phyloP scores from a whole-genome alignment of 2,113 vertebrate species.

The Forbesichthys papilliferus region DNA sequence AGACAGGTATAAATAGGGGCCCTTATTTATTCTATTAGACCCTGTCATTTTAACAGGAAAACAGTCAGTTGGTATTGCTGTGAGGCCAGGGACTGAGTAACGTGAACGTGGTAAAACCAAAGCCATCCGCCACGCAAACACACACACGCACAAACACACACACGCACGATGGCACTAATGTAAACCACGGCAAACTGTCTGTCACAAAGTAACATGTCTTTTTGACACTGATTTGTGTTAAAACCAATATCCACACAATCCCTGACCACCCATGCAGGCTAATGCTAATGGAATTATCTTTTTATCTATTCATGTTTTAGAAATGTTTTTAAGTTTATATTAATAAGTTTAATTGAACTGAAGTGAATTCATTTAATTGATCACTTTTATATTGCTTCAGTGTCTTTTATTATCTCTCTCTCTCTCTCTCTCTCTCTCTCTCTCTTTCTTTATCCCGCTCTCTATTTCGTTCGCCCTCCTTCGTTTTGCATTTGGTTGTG shows the following conservation, averaged over 20 bases:
- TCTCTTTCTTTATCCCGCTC: not conserved
- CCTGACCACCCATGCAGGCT: no score
- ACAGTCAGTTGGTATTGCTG: slow-evolving; percentile 31
- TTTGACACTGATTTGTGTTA: no score
- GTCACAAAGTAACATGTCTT: not conserved
- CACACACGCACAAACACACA: not conserved
- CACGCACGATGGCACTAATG: not conserved
- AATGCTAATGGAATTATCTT: no score
- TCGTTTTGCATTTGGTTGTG: no score
- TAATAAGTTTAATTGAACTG: no score
- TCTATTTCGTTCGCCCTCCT: not conserved
- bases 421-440: not conserved
- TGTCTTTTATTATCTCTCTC: no score
- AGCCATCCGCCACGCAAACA: slow-evolving; percentile 1
- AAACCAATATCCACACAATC: no score
- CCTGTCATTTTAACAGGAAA: slow-evolving; percentile 51
- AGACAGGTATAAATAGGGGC: slow-evolving; percentile 57
- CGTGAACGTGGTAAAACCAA: slow-evolving; percentile 7
- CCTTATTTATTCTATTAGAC: slow-evolving; percentile 65
- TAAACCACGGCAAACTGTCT: slow-evolving; percentile 30
- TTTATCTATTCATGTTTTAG: no score
- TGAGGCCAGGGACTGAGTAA: slow-evolving; percentile 15
- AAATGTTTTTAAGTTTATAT: no score
- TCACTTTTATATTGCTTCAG: not conserved
- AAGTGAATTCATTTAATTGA: no score